These are phyloP conservation scores for Tachina fera DNA, from an alignment of 2,888 invertebrate species.

Conservation along the genomic window DNA sequence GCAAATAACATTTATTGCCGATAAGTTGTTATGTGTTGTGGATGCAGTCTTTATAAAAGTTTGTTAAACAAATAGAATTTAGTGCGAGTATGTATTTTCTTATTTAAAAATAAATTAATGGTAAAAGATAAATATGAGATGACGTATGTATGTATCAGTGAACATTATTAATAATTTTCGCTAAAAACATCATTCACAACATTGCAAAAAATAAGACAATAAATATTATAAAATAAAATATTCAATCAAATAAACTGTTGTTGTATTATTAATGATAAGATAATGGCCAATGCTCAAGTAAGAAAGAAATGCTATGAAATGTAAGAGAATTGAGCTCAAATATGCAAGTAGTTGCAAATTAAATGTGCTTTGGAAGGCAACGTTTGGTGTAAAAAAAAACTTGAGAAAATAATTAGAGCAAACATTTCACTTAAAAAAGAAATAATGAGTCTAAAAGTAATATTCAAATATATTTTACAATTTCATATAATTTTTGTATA, in stretches of 20 bases:
- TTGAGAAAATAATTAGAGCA: too few relatives aligned
- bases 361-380: conserved; percentile 1
- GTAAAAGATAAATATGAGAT: conserved; percentile 9
- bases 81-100: conserved; percentile 3
- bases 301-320: background rate
- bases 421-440: too few relatives aligned
- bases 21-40: background rate
- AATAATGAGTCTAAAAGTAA: background rate
- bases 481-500: conserved; percentile 10
- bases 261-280: conserved; percentile 51
- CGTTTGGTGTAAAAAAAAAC: background rate
- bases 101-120: conserved; percentile 12
- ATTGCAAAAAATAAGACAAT: conserved; percentile 12
- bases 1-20: conserved; percentile 6
- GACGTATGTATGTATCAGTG: conserved; percentile 1
- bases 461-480: background rate
- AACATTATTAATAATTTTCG: background rate
- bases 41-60: conserved; percentile 10
- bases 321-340: conserved; percentile 22
- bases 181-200: conserved; percentile 34
- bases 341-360: conserved; percentile 13
- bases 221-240: conserved; percentile 16
- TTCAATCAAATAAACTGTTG: conserved; percentile 27
- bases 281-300: conserved; percentile 27
- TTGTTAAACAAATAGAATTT: background rate